phyloP scores from a whole-genome alignment of 2,888 invertebrate species.

The Tenthredo mesomela region DNA sequence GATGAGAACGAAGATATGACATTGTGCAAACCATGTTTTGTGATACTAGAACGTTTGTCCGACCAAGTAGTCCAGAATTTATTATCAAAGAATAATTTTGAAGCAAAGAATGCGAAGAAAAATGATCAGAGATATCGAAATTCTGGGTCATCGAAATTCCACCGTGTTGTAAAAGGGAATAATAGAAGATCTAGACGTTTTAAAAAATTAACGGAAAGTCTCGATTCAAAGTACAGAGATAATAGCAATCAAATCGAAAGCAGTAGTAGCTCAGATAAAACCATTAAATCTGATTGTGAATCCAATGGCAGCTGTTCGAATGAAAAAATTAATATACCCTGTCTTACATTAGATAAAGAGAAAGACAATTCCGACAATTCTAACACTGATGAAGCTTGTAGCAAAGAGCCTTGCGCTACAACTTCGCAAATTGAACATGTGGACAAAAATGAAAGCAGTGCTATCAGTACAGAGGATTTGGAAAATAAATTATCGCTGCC shows the following conservation, averaged over 20 bases:
- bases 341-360: too few relatives aligned
- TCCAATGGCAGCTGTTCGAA: background rate
- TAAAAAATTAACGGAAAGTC: background rate
- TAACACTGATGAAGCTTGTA: background rate
- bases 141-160: background rate
- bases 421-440: background rate
- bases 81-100: background rate
- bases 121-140: background rate
- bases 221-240: background rate
- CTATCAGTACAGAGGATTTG: background rate
- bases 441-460: background rate
- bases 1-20: background rate
- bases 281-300: background rate
- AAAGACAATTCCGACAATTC: background rate
- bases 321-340: background rate
- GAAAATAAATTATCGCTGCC: background rate
- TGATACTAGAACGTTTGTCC: background rate
- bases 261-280: background rate
- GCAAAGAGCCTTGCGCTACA: background rate
- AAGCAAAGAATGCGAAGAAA: background rate
- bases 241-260: background rate
- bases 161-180: background rate
- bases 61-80: background rate
- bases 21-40: conserved; percentile 30
- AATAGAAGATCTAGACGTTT: background rate